These are phyloP conservation scores for Philaethria dido DNA, from an alignment of 2,888 invertebrate species.

Conservation along the genomic window DNA sequence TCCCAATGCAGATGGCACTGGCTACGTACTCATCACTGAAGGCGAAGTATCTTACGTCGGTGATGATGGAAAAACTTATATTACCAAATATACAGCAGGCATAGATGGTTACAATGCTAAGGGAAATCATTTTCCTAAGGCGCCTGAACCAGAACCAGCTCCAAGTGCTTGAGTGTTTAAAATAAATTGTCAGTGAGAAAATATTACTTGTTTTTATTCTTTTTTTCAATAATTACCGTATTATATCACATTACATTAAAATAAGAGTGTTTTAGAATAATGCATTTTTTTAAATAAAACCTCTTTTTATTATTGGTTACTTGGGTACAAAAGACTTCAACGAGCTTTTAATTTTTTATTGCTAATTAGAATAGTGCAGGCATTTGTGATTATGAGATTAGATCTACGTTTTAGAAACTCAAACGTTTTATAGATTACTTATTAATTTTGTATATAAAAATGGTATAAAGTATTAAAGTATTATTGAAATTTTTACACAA, in stretches of 20 bases:
- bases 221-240: neutral
- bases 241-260: neutral
- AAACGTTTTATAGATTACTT: too few relatives aligned
- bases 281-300: neutral
- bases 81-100: constrained; percentile 63
- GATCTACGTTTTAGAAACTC: too few relatives aligned
- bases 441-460: too few relatives aligned
- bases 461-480: too few relatives aligned
- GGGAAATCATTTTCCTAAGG: constrained; percentile 55
- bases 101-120: constrained; percentile 58
- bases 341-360: neutral
- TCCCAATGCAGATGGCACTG: constrained; percentile 51
- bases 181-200: constrained; percentile 5
- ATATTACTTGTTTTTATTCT: neutral
- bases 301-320: neutral
- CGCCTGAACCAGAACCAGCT: constrained; percentile 43
- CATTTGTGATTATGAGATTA: neutral
- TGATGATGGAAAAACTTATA: constrained; percentile 62
- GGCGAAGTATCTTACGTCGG: constrained; percentile 58
- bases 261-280: too few relatives aligned
- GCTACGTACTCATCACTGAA: constrained; percentile 53
- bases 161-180: neutral
- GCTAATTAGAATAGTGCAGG: neutral
- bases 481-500: too few relatives aligned
- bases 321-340: constrained; percentile 18